A percentile compares a stretch with the other conserved stretches of the same genome.
Conservation (phyloP, 2,797 vertebrate genomes). For the Molossus molossus region DNA sequence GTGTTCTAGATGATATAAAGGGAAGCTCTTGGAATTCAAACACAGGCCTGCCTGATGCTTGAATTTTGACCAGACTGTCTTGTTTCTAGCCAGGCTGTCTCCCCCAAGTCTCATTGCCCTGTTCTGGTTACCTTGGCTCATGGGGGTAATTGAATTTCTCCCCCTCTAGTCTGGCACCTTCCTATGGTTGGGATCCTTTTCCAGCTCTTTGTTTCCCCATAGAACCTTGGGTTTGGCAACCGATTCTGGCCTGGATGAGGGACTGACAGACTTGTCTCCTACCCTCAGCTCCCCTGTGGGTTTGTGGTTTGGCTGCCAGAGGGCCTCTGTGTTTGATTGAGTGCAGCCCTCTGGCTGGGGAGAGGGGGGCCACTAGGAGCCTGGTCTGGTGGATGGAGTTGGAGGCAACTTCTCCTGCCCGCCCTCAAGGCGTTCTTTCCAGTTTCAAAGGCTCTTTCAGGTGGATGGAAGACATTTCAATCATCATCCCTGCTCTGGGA, state of each 20-base stretch:
- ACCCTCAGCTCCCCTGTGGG: fast-evolving
- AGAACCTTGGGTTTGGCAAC: background rate
- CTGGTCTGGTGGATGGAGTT: background rate
- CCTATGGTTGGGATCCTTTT: background rate
- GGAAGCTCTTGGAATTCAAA: constrained; percentile 26
- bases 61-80: background rate
- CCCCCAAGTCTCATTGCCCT: background rate
- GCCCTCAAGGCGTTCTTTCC: background rate
- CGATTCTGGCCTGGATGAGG: background rate
- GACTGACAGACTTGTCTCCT: background rate
- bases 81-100: background rate
- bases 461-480: constrained; percentile 35
- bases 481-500: constrained; percentile 38
- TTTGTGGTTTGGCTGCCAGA: background rate
- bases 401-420: background rate
- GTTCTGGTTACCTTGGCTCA: background rate
- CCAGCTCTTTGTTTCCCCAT: background rate
- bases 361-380: background rate
- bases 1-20: background rate
- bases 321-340: background rate
- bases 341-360: background rate
- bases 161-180: background rate
- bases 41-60: background rate
- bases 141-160: background rate
- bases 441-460: constrained; percentile 16